Evolutionary conservation across 2,888 invertebrate genomes (phyloP), one percentile per base, ranked within the genome.

Genomic region (Caenorhabditis zanzibari): DNA sequence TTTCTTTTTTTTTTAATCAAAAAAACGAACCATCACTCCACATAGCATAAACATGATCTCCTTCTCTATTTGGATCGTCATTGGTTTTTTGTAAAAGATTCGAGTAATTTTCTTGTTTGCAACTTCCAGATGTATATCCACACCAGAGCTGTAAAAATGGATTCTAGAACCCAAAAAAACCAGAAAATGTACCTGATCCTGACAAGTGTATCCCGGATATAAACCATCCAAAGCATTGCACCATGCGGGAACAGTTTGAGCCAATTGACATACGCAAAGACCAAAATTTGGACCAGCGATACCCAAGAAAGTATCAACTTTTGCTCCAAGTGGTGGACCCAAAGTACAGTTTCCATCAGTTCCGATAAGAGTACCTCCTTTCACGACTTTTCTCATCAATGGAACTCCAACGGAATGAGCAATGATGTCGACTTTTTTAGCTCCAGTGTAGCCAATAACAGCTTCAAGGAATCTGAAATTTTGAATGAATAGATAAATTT

Each of bases 191-290:
- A 89, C 88, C 86, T 90, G 89, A 84, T 90, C 90, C 59, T 89
- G 88, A 72, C 90, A 89, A n/a, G 88, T 88, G 73, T 89, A 90
- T 59, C 90, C 88, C 4, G 90, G 90, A 74, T 90, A 90, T 19
- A 91, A 82, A 26, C 91, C 91, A 61, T 91, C 91, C 32, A 91
- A 81, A 22, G 91, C 91, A 81, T 91, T 91, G 68, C 91, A 91
- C 91, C 91, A 92, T 0, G 91, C 91, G 2, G 91, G 91, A 2
- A 91, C 90, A 2, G 91, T 91, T 71, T 91, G 91, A 6, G 91
- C 91, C 59, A 91, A 63, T 81, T 91, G 91, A 68, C 91, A 91
- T 26, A 91, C 90, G 69, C 91, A 91, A 9, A 91, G 86, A 19
- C 88, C 91, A 63, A 88, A 91, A 64, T 91, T 91, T 7, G 91